Percentiles rank a stretch among this genome's conserved stretches.
phyloP scores from a whole-genome alignment of 1,140 invertebrate genomes.

The Sweltsa coloradensis region DNA sequence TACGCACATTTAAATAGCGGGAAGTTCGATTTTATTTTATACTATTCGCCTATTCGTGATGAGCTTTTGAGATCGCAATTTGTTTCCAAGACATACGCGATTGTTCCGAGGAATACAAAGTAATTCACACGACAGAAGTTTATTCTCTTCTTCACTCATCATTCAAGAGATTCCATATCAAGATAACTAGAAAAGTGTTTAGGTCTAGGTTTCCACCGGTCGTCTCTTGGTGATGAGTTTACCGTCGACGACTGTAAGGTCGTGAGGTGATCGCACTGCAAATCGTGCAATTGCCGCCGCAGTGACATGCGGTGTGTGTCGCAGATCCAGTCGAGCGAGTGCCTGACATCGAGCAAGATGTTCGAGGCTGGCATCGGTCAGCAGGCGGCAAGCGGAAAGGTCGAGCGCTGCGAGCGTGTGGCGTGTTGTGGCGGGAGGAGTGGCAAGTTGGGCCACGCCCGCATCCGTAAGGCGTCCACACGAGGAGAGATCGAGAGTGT shows the following conservation, averaged over 20 bases:
- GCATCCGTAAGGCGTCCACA: constrained; percentile 79
- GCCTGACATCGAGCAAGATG: constrained; percentile 55
- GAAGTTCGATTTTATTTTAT: too few relatives aligned
- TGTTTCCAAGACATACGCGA: too few relatives aligned
- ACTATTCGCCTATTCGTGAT: too few relatives aligned
- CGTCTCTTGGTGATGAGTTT: constrained; percentile 11
- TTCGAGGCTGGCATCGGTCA: constrained; percentile 71
- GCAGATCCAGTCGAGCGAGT: constrained; percentile 52
- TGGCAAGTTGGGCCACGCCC: constrained; percentile 72
- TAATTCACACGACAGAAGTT: too few relatives aligned
- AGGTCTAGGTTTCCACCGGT: neutral
- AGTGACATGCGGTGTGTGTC: constrained; percentile 62
- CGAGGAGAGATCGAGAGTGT: constrained; percentile 66
- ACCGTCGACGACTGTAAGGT: constrained; percentile 10
- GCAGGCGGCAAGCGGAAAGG: constrained; percentile 64
- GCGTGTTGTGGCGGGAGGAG: constrained; percentile 43
- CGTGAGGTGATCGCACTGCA: constrained; percentile 30
- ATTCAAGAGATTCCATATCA: too few relatives aligned
- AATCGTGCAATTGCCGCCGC: constrained; percentile 68
- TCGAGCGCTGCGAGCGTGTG: constrained; percentile 49
- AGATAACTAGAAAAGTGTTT: too few relatives aligned
- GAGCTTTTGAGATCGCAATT: too few relatives aligned
- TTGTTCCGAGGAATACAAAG: too few relatives aligned
- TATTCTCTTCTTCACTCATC: too few relatives aligned
- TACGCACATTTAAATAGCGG: too few relatives aligned